Percentiles rank a stretch among this genome's conserved stretches.
Conservation (phyloP, 2,113 vertebrate species). For the Seriola dumerili region DNA sequence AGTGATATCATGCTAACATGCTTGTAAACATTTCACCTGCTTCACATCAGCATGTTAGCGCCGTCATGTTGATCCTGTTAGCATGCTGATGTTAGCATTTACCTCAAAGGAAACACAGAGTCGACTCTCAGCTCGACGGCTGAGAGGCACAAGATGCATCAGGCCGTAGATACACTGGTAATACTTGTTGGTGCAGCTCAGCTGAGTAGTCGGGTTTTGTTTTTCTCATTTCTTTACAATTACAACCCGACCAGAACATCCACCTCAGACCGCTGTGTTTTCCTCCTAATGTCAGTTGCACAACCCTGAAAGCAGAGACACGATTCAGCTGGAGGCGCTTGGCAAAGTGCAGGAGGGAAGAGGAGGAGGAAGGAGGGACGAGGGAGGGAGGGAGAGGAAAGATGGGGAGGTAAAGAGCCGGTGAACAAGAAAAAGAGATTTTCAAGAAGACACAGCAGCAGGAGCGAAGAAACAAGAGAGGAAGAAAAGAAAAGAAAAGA, state of each 20-base stretch:
- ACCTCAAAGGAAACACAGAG: background rate
- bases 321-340: constrained; percentile 62
- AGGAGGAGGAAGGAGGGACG: background rate
- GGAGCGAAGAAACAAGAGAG: background rate
- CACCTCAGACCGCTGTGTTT: background rate
- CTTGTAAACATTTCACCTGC: background rate
- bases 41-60: background rate
- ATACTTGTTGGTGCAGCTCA: background rate
- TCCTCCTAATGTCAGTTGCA: constrained; percentile 9
- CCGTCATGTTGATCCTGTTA: background rate
- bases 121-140: background rate
- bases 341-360: constrained; percentile 31
- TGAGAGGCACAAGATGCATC: background rate
- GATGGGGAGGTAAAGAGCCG: constrained; percentile 24
- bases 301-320: constrained; percentile 40
- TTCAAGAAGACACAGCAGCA: constrained; percentile 37
- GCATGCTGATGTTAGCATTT: background rate
- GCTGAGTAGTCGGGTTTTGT: background rate
- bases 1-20: background rate
- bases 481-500: background rate
- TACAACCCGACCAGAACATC: background rate
- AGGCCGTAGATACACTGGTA: background rate
- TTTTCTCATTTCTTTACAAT: constrained; percentile 2
- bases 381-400: background rate
- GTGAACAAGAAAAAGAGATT: constrained; percentile 48